Evolutionary conservation across 2,888 invertebrate species (phyloP).

Genomic region (Ctena decussata): DNA sequence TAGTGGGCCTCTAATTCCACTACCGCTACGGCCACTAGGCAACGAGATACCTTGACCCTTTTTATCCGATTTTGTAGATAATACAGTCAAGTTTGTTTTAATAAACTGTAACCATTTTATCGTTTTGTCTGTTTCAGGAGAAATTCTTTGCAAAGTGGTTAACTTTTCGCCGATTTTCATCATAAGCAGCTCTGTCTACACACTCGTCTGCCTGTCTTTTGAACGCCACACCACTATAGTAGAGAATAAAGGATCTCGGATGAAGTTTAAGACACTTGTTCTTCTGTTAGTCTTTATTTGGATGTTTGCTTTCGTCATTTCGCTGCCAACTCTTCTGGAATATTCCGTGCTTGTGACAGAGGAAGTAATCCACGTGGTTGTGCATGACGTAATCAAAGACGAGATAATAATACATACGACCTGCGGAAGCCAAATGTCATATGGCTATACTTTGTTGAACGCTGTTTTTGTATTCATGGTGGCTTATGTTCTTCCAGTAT

Average conservation of each 20-base stretch:
- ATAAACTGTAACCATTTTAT: too few species aligned
- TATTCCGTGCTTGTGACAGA: neutral
- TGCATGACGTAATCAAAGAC: neutral
- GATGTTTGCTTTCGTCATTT: neutral
- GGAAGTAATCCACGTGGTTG: neutral
- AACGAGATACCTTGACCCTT: too few species aligned
- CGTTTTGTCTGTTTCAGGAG: too few species aligned
- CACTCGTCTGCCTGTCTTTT: neutral
- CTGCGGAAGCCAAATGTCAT: neutral
- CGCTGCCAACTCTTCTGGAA: neutral
- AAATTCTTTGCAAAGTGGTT: neutral
- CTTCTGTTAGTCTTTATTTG: neutral
- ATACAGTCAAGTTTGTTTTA: too few species aligned
- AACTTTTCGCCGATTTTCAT: neutral
- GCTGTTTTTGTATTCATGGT: constrained; percentile 65
- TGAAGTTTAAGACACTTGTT: neutral
- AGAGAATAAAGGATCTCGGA: neutral
- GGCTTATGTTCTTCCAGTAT: constrained; percentile 70
- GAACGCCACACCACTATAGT: neutral
- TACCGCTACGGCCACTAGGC: too few species aligned
- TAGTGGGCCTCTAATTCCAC: too few species aligned
- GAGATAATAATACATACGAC: neutral
- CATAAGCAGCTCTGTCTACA: neutral
- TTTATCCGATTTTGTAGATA: too few species aligned
- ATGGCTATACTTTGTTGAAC: constrained; percentile 32